Evolutionary conservation across 1,140 invertebrate genomes (phyloP).

Genomic region (Radopholus similis): DNA sequence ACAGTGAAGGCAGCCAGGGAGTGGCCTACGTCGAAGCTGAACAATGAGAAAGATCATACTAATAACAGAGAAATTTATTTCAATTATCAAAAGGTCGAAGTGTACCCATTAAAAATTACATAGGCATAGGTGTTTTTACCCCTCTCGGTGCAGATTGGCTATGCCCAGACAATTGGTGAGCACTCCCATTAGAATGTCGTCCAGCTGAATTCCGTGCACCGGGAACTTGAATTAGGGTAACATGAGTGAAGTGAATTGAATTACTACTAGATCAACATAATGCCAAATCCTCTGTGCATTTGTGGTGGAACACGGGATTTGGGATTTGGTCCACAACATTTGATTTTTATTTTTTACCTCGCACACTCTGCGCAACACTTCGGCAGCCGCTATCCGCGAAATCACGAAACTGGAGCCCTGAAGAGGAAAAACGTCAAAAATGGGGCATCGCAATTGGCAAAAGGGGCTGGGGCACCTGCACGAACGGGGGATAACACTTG

Average conservation of each 20-base stretch:
- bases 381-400: conserved; percentile 36
- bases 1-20: conserved; percentile 49
- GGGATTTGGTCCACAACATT: too few species aligned
- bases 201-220: conserved; percentile 43
- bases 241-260: too few species aligned
- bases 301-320: too few species aligned
- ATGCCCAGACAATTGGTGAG: conserved; percentile 52
- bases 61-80: background rate
- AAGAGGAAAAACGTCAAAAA: conserved; percentile 21
- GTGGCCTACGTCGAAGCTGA: conserved; percentile 15
- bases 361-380: conserved; percentile 48
- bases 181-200: conserved; percentile 57
- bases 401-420: conserved; percentile 55
- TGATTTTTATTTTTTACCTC: too few species aligned
- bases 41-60: background rate
- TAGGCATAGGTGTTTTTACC: conserved; percentile 40
- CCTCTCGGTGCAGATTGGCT: conserved; percentile 46
- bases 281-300: too few species aligned
- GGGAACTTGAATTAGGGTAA: too few species aligned
- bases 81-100: background rate
- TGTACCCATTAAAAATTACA: background rate
- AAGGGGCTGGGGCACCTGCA: conserved; percentile 42
- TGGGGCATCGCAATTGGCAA: conserved; percentile 7
- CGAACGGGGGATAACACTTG: conserved; percentile 57
- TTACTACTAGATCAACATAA: too few species aligned